Evolutionary conservation across 2,888 invertebrate genomes (phyloP).

Genomic region (Cerceris ruficornis): DNA sequence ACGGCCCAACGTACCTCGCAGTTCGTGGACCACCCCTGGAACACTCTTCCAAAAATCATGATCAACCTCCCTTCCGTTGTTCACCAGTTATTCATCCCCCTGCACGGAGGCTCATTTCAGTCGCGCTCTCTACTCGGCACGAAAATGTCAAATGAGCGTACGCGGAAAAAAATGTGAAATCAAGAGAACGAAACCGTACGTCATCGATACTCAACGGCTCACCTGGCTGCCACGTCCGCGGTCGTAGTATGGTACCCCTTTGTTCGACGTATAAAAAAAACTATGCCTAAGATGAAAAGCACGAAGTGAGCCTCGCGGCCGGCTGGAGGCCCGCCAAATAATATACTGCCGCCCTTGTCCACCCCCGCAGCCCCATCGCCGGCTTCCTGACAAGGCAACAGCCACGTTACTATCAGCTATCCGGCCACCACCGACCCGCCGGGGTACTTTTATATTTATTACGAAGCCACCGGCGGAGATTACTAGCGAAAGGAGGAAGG

Average conservation of each 20-base stretch:
- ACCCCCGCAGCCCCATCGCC: conserved; percentile 25
- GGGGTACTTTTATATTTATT: conserved; percentile 80
- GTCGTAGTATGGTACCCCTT: conserved; percentile 55
- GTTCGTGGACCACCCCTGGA: conserved; percentile 20
- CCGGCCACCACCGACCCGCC: conserved; percentile 37
- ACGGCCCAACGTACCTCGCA: no score
- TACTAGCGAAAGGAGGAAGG: conserved; percentile 57
- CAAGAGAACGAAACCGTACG: conserved; percentile 50
- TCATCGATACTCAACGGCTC: conserved; percentile 62
- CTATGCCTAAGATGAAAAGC: conserved; percentile 80
- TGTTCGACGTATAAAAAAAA: conserved; percentile 70
- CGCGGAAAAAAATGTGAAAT: conserved; percentile 44
- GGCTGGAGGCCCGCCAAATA: conserved; percentile 80
- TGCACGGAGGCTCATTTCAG: conserved; percentile 36
- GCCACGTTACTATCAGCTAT: conserved; percentile 64
- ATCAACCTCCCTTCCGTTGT: conserved; percentile 19
- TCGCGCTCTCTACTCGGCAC: conserved; percentile 28
- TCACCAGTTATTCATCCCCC: conserved; percentile 23
- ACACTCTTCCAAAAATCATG: no score
- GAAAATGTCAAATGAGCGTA: conserved; percentile 54
- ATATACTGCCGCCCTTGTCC: conserved; percentile 77
- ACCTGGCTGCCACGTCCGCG: conserved; percentile 43
- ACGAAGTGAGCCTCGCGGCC: conserved; percentile 79
- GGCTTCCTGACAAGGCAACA: conserved; percentile 55
- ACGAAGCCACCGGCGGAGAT: conserved; percentile 75